Percentiles rank a stretch among this genome's conserved stretches.
phyloP scores from a whole-genome alignment of 92 coral and sea anemone species.

The Heteractis magnifica region DNA sequence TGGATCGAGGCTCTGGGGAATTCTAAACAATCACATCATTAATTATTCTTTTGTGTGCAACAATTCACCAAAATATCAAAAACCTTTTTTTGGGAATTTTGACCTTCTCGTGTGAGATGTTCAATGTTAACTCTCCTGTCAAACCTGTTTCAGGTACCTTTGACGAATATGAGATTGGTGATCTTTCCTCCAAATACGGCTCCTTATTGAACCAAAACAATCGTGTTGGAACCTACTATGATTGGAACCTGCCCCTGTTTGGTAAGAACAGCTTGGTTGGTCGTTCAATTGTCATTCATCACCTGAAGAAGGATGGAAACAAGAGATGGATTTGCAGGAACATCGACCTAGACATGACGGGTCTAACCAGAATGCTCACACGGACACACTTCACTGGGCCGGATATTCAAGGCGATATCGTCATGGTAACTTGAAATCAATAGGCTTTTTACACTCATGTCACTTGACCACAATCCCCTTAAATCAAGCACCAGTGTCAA shows the following conservation, averaged over 20 bases:
- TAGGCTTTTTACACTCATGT: too few relatives aligned
- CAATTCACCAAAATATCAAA: too few relatives aligned
- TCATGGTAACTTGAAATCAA: slow-evolving; percentile 62
- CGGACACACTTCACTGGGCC: slow-evolving; percentile 70
- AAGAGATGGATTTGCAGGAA: slow-evolving; percentile 91
- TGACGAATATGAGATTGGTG: slow-evolving; percentile 93
- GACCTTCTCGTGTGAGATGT: not conserved
- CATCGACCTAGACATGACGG: slow-evolving; percentile 27
- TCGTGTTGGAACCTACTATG: slow-evolving; percentile 42
- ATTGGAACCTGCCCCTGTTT: slow-evolving; percentile 87
- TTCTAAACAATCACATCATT: too few relatives aligned
- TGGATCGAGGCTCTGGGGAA: too few relatives aligned
- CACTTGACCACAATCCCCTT: too few relatives aligned
- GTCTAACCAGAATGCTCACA: slow-evolving; percentile 42
- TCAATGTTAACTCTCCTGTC: not conserved
- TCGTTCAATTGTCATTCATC: slow-evolving; percentile 87
- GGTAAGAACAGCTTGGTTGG: slow-evolving; percentile 83
- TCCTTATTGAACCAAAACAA: slow-evolving; percentile 46
- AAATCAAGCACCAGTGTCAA: too few relatives aligned
- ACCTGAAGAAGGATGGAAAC: slow-evolving; percentile 49
- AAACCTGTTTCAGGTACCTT: slow-evolving; percentile 60
- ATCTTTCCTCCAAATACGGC: slow-evolving; percentile 89
- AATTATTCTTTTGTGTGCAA: too few relatives aligned
- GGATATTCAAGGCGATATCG: slow-evolving; percentile 58
- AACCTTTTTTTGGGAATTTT: too few relatives aligned